phyloP scores from a whole-genome alignment of 2,797 vertebrate genomes.

The Enteromius anoplus region DNA sequence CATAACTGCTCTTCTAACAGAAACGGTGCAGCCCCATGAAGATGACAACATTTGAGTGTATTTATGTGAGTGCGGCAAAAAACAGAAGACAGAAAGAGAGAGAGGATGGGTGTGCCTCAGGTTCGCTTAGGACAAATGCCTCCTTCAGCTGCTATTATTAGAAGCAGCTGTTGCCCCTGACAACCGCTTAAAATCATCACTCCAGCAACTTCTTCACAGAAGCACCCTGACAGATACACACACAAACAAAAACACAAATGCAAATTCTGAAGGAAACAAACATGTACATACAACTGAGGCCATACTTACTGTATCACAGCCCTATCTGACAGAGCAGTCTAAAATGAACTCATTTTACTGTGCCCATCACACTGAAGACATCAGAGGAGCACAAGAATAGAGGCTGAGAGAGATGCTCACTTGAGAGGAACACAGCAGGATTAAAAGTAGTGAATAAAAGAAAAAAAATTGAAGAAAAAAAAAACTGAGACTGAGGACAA shows the following conservation, averaged over 20 bases:
- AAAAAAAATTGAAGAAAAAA: neutral
- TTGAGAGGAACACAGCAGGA: constrained; percentile 2
- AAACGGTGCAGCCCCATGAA: neutral
- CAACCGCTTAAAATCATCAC: constrained; percentile 64
- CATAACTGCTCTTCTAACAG: neutral
- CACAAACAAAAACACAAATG: constrained; percentile 21
- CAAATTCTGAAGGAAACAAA: constrained; percentile 17
- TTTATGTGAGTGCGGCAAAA: constrained; percentile 1
- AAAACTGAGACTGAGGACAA: neutral
- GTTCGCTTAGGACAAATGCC: constrained; percentile 63
- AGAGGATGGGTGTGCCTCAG: constrained; percentile 52
- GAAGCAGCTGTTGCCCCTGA: constrained; percentile 70
- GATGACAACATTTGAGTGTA: neutral
- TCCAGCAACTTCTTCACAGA: constrained; percentile 62
- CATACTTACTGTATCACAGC: constrained; percentile 10
- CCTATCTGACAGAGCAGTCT: constrained; percentile 50
- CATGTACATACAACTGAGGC: neutral
- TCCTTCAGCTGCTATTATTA: constrained; percentile 71
- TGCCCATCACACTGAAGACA: constrained; percentile 28
- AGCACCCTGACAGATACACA: constrained; percentile 39
- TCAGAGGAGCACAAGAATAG: constrained; percentile 13
- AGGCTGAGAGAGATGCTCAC: neutral
- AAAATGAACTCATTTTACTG: constrained; percentile 44
- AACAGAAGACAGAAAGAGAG: constrained; percentile 11
- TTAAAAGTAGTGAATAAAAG: constrained; percentile 17